Conservation (phyloP, 2,113 vertebrate species). For the Rynchops niger region DNA sequence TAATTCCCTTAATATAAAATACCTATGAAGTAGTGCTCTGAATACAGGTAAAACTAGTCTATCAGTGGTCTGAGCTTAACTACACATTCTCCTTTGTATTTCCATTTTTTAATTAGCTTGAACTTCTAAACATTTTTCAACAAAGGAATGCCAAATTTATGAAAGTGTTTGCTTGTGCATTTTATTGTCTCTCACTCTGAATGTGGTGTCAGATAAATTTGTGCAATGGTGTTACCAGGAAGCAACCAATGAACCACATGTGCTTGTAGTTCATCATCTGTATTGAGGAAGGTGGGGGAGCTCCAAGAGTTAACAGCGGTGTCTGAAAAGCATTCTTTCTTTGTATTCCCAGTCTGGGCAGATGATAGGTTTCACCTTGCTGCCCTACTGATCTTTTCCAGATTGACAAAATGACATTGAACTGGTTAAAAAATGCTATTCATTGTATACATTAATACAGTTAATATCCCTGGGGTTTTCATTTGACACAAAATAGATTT, state of each 20-base stretch:
- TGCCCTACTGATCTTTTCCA: neutral
- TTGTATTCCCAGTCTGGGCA: neutral
- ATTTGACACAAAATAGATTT: neutral
- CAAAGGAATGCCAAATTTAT: neutral
- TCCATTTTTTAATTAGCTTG: neutral
- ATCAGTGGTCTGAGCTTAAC: neutral
- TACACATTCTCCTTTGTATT: neutral
- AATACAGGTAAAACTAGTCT: neutral
- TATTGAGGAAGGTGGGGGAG: neutral
- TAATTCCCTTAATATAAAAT: neutral
- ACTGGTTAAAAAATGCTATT: slow-evolving; percentile 2
- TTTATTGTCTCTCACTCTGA: neutral
- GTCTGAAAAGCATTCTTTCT: neutral
- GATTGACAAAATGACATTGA: neutral
- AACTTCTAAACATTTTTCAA: neutral
- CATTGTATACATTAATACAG: neutral
- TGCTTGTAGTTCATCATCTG: neutral
- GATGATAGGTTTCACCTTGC: neutral
- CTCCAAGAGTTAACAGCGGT: neutral
- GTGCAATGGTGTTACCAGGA: neutral
- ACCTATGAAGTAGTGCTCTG: neutral
- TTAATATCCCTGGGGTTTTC: neutral
- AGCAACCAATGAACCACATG: neutral
- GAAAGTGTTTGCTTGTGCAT: neutral
- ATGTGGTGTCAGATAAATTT: neutral